Percentiles rank a stretch among this genome's conserved stretches.
phyloP scores from a whole-genome alignment of 2,888 invertebrate genomes.

The Trisateles emortualis region DNA sequence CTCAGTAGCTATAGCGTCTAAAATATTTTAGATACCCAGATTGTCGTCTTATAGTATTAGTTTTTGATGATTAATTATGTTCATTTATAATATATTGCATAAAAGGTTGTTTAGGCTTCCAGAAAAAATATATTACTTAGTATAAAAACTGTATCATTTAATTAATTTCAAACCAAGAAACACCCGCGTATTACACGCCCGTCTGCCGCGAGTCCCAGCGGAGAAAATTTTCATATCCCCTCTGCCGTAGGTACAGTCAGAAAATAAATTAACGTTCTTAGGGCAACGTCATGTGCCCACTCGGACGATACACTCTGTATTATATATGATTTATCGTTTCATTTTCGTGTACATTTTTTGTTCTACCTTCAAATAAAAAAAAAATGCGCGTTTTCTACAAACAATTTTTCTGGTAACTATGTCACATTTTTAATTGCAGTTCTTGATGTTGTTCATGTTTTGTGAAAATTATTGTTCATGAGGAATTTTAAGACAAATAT shows the following conservation, averaged over 20 bases:
- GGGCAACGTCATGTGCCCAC: conserved; percentile 49
- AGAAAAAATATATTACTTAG: no score
- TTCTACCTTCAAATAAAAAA: conserved; percentile 21
- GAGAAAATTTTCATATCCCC: conserved; percentile 65
- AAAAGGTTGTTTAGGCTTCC: no score
- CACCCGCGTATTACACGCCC: conserved; percentile 7
- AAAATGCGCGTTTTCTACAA: conserved; percentile 6
- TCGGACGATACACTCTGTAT: conserved; percentile 47
- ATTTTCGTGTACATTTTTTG: conserved; percentile 54
- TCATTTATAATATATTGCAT: no score
- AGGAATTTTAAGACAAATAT: not conserved
- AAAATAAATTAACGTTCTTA: conserved; percentile 70
- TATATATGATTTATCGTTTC: conserved; percentile 55
- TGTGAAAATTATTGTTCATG: not conserved
- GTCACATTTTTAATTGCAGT: conserved; percentile 22
- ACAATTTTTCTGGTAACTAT: conserved; percentile 3
- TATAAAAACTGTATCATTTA: no score
- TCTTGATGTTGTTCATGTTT: not conserved
- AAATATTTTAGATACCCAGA: no score
- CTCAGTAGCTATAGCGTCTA: no score
- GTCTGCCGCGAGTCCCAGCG: conserved; percentile 38
- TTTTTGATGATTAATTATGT: no score
- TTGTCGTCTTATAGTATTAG: no score
- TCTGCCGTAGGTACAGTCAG: conserved; percentile 45
- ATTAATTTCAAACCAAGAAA: not conserved